A percentile compares a stretch with the other conserved stretches of the same genome.
Evolutionary conservation across 1,140 invertebrate genomes (phyloP).

Genomic region (Platyscapa corneri): DNA sequence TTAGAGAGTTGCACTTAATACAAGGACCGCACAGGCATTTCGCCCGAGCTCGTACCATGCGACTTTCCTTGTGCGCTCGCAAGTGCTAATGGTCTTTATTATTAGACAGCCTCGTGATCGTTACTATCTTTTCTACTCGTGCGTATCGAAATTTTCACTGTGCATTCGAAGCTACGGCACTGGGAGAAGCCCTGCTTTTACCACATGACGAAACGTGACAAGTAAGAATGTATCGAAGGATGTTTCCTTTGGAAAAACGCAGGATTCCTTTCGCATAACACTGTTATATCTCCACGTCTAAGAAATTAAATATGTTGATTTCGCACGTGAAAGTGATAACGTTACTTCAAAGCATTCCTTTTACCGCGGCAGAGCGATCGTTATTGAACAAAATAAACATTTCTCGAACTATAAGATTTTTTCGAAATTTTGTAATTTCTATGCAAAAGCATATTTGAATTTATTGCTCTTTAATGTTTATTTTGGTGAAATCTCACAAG

Average conservation of each 20-base stretch:
- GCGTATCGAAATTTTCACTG: background rate
- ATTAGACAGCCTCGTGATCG: slow-evolving; percentile 1
- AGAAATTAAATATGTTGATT: background rate
- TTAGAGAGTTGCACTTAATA: background rate
- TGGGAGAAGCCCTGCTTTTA: too few relatives aligned
- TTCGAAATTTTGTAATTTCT: background rate
- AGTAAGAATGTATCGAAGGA: background rate
- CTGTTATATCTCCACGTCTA: background rate
- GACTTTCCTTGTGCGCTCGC: background rate
- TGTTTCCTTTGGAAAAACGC: background rate
- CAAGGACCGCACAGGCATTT: background rate
- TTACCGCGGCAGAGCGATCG: background rate
- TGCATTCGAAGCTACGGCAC: background rate
- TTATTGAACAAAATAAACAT: background rate
- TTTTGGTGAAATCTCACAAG: background rate
- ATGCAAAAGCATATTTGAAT: background rate
- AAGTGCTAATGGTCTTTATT: background rate
- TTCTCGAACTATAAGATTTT: background rate
- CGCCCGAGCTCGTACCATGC: background rate
- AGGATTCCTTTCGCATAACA: too few relatives aligned
- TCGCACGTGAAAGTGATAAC: background rate
- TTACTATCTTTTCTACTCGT: background rate
- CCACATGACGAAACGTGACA: background rate
- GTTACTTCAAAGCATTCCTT: background rate
- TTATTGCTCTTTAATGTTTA: background rate